These are phyloP conservation scores for Electrona antarctica DNA, from an alignment of 2,113 vertebrate species.

Conservation along the genomic window DNA sequence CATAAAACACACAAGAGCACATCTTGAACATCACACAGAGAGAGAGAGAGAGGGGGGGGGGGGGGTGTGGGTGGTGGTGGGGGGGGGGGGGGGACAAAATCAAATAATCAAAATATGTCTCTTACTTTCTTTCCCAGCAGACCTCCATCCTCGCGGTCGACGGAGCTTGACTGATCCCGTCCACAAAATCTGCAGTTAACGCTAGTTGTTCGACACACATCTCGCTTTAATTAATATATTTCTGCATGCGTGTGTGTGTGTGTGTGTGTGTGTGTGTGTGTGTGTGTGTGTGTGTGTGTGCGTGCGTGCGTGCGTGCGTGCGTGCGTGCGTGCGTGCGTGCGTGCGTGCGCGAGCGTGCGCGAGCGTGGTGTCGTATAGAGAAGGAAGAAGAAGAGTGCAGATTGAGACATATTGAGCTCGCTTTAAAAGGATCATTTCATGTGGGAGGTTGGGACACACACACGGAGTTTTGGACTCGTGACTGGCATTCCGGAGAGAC, in stretches of 20 bases:
- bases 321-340: no score
- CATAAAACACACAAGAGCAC: conserved; percentile 67
- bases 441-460: conserved; percentile 99
- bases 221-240: conserved; percentile 78
- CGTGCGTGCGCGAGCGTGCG: no score
- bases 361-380: conserved; percentile 61
- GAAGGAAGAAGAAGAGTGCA: conserved; percentile 88
- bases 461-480: conserved; percentile 95
- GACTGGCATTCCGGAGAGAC: conserved; percentile 99
- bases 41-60: conserved; percentile 10
- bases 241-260: conserved; percentile 43
- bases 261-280: no score
- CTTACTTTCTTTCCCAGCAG: conserved; percentile 79
- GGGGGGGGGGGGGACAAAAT: conserved; percentile 28
- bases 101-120: conserved; percentile 78
- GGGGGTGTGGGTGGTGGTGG: conserved; percentile 17
- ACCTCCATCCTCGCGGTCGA: conserved; percentile 79
- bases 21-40: conserved; percentile 29
- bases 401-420: conserved; percentile 99
- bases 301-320: conserved; percentile 28
- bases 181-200: conserved; percentile 71
- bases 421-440: conserved; percentile 99
- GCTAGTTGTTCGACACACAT: conserved; percentile 64
- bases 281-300: no score
- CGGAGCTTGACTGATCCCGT: conserved; percentile 79